Evolutionary conservation across 1,140 invertebrate species (phyloP).

Genomic region (Drosophila pseudoananassae): DNA sequence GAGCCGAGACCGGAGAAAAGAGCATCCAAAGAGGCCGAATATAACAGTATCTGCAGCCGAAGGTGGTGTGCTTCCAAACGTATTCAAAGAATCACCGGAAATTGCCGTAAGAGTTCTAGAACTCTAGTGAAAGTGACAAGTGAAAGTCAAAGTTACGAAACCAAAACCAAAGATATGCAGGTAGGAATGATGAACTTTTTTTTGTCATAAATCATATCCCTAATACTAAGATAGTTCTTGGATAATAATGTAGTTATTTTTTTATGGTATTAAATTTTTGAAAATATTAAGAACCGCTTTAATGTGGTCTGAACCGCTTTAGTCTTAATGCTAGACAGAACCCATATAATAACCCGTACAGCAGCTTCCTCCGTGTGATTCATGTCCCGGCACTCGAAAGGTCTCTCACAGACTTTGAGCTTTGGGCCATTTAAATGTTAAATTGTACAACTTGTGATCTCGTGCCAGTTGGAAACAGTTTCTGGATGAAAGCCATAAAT

Average conservation of each 20-base stretch:
- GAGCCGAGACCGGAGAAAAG: not conserved
- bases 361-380: constrained; percentile 20
- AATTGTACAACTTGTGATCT: constrained; percentile 27
- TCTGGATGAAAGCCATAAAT: constrained; percentile 36
- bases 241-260: not conserved
- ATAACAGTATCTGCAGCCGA: not conserved
- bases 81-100: constrained; percentile 1
- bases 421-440: not conserved
- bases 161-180: constrained; percentile 33
- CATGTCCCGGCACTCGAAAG: not conserved
- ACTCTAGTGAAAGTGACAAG: constrained; percentile 38
- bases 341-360: constrained; percentile 6
- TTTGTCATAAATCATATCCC: not conserved
- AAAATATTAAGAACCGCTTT: not conserved
- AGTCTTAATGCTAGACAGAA: not conserved
- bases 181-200: constrained; percentile 23
- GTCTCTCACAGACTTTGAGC: constrained; percentile 19
- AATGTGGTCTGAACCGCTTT: not conserved
- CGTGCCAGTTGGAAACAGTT: constrained; percentile 26
- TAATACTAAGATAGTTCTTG: not conserved
- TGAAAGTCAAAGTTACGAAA: constrained; percentile 14
- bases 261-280: not conserved
- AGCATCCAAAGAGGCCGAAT: not conserved
- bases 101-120: constrained; percentile 34
- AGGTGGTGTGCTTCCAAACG: constrained; percentile 8